Base-by-base conservation (phyloP, 1,140 invertebrate species). In the Wasmannia auropunctata region DNA sequence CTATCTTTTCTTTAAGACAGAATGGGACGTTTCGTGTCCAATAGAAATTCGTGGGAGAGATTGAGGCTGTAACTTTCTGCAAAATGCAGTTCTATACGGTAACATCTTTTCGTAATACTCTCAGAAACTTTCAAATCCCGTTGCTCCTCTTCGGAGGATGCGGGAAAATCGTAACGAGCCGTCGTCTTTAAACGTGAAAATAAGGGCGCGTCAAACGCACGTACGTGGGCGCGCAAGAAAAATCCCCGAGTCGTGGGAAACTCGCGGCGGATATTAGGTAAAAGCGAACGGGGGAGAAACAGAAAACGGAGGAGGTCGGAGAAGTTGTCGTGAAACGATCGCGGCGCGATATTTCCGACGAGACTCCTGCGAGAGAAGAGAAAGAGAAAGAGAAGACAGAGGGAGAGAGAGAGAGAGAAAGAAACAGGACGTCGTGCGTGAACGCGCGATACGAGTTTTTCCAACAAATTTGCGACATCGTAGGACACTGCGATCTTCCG, bases 401-500 rank as follows among this genome's bases (percentile, higher is more conserved):
- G 5, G n/a, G 40, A 16, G 28, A 49, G 40, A 14, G 51, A 46
- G 22, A 63, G 19, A 22, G n/a, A 43, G 22, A 11, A 49, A 16
- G 46, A 22, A 16, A 19, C 34, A 67, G 58, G 22, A 58, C 22
- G 37, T 11, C 37, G 37, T 34, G 62, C 62, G 34, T 40, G 11
- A 37, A 80, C 22, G 34, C 19, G 4, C 37, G 19, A 25, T 62
- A 7, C 40, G 49, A 40, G 19, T 22, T 43, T 70, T 54, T 72
- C 37, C 51, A 81, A 49, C n/a, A 58, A 74, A 72, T 76, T 43
- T 46, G 31, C 86, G 69, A 56, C 65, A 14, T 43, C 77, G n/a
- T 49, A 90, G 90, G 88, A 88, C 46, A 76, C 51, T 16, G 11
- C 86, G 81, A 90, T 72, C 62, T 70, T 56, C 86, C 81, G 80